phyloP scores from a whole-genome alignment of 2,888 invertebrate genomes.

The Agriopis marginaria region DNA sequence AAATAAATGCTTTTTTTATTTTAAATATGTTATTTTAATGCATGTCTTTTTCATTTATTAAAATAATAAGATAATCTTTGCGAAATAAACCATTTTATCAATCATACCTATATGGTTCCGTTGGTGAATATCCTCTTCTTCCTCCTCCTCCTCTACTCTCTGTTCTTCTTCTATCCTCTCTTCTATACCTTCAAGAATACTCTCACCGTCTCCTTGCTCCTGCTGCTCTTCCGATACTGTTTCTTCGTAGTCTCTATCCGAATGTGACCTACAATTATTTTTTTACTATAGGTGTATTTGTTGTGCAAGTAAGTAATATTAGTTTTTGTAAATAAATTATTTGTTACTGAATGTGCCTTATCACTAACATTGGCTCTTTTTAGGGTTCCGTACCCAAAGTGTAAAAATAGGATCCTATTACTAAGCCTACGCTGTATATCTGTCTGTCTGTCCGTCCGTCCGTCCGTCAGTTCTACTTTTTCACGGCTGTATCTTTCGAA shows the following conservation, averaged over 20 bases:
- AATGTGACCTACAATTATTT: constrained; percentile 71
- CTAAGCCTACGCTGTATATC: too few species aligned
- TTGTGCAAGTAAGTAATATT: too few species aligned
- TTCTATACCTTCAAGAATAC: constrained; percentile 69
- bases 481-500: too few species aligned
- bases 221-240: constrained; percentile 90
- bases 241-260: constrained; percentile 89
- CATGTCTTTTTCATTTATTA: background rate
- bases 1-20: constrained; percentile 3
- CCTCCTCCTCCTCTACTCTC: constrained; percentile 66
- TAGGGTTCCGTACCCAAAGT: too few species aligned
- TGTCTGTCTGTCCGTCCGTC: too few species aligned
- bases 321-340: too few species aligned
- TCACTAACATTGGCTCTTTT: too few species aligned
- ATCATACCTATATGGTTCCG: constrained; percentile 79
- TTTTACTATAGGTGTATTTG: background rate
- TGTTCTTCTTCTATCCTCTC: constrained; percentile 76
- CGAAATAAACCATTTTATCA: background rate
- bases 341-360: too few species aligned
- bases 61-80: background rate
- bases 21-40: background rate
- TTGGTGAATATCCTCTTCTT: constrained; percentile 66
- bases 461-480: too few species aligned
- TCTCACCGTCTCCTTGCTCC: constrained; percentile 85
- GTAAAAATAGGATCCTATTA: too few species aligned